phyloP scores from a whole-genome alignment of 2,113 vertebrate species.

The Orycteropus afer region DNA sequence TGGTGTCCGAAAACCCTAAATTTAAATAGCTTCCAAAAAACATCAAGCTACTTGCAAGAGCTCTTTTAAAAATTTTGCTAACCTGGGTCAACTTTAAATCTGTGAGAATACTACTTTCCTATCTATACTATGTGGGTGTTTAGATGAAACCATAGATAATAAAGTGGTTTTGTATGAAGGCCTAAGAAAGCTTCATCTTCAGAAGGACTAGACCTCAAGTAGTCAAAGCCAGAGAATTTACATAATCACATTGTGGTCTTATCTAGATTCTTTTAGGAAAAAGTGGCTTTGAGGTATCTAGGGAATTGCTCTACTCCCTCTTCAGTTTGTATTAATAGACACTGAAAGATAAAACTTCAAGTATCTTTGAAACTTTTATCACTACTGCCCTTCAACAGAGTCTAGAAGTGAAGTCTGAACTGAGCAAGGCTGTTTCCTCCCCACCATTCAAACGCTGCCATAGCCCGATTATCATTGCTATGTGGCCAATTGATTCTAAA shows the following conservation, averaged over 20 bases:
- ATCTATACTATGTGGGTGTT: slow-evolving; percentile 13
- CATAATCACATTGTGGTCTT: slow-evolving; percentile 51
- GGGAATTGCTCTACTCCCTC: neutral
- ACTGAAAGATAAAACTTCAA: slow-evolving; percentile 24
- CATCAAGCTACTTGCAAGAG: neutral
- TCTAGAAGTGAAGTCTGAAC: neutral
- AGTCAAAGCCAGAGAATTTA: slow-evolving; percentile 57
- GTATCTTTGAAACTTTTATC: slow-evolving; percentile 46
- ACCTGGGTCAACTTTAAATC: slow-evolving; percentile 49
- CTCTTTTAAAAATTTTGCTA: slow-evolving; percentile 36
- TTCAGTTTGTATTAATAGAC: slow-evolving; percentile 50
- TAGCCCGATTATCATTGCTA: neutral
- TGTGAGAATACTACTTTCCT: neutral
- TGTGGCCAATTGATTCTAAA: neutral
- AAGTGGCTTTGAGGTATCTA: slow-evolving; percentile 41
- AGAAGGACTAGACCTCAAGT: neutral
- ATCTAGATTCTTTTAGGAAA: slow-evolving; percentile 40
- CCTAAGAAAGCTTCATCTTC: slow-evolving; percentile 52
- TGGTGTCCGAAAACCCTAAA: neutral
- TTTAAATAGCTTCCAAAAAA: neutral
- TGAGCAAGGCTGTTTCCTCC: neutral
- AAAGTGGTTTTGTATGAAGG: slow-evolving; percentile 42
- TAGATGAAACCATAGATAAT: slow-evolving; percentile 48
- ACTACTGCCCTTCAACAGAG: slow-evolving; percentile 40
- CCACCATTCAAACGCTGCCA: neutral